These are phyloP conservation scores for Vicugna pacos DNA, from an alignment of 2,113 vertebrate species.

Conservation along the genomic window DNA sequence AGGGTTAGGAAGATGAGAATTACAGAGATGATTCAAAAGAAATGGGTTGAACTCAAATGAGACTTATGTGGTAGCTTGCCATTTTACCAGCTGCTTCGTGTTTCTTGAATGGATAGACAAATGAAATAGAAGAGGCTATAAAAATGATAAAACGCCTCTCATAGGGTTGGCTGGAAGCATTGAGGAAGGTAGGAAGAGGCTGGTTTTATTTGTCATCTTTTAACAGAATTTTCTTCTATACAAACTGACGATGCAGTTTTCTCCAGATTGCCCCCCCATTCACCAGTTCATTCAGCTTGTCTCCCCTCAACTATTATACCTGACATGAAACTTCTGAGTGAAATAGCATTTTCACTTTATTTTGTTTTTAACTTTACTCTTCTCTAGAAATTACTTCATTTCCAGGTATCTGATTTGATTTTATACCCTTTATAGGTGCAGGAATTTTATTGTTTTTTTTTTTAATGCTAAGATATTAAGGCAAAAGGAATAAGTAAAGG, in stretches of 20 bases:
- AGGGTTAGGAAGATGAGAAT: conserved; percentile 40
- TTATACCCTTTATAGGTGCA: neutral
- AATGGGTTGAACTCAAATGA: conserved; percentile 30
- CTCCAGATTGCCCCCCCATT: neutral
- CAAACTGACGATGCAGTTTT: neutral
- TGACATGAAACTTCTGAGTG: neutral
- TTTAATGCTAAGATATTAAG: conserved; percentile 40
- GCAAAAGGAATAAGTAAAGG: conserved; percentile 24
- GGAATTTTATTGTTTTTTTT: conserved; percentile 42
- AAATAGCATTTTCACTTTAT: conserved; percentile 28
- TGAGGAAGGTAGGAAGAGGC: neutral
- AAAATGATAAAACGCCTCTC: conserved; percentile 40
- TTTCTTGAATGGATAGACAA: conserved; percentile 53
- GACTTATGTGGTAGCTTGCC: neutral
- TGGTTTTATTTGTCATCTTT: conserved; percentile 42
- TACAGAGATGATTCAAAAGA: neutral
- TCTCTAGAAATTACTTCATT: conserved; percentile 49
- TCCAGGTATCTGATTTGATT: conserved; percentile 29
- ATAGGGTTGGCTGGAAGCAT: neutral
- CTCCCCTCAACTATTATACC: neutral
- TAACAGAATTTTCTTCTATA: neutral
- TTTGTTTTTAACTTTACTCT: conserved; percentile 20
- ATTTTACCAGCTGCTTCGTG: conserved; percentile 4
- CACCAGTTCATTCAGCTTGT: conserved; percentile 1
- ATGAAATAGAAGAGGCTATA: conserved; percentile 27